A percentile compares a stretch with the other conserved stretches of the same genome.
Evolutionary conservation across 2,113 vertebrate genomes (phyloP).

Genomic region (Ptilorrhoa leucosticta): DNA sequence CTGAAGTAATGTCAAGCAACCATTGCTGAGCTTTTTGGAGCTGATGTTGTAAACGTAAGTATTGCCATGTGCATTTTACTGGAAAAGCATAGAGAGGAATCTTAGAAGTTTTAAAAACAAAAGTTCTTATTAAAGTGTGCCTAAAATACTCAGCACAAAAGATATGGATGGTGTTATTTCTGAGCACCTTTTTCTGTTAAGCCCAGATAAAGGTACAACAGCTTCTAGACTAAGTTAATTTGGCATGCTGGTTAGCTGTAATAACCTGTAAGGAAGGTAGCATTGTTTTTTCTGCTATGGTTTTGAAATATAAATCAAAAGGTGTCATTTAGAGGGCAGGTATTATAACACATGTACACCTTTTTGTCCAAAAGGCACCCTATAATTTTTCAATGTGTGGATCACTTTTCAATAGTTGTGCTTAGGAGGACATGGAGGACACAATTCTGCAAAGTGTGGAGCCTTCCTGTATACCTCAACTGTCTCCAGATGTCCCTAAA

Average conservation of each 20-base stretch:
- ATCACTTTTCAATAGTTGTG: background rate
- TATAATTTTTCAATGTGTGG: background rate
- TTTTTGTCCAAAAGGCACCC: background rate
- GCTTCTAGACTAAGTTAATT: background rate
- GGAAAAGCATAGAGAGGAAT: background rate
- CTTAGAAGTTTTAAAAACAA: background rate
- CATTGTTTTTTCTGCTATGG: background rate
- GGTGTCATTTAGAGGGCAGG: background rate
- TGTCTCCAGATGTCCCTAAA: too few species aligned
- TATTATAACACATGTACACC: background rate
- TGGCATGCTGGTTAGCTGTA: background rate
- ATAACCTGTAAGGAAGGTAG: background rate
- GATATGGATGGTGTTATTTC: constrained; percentile 32
- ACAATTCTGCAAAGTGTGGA: background rate
- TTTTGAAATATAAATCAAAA: background rate
- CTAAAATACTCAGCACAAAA: constrained; percentile 35
- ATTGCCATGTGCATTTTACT: background rate
- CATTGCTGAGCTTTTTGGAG: background rate
- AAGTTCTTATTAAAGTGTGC: constrained; percentile 23
- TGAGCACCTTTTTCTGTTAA: constrained; percentile 33
- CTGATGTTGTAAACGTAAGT: background rate
- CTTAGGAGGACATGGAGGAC: background rate
- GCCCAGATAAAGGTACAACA: background rate
- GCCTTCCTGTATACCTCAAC: rapidly evolving
- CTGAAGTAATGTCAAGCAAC: background rate